These are phyloP conservation scores for Gallinago media DNA, from an alignment of 2,113 vertebrate genomes.

Conservation along the genomic window DNA sequence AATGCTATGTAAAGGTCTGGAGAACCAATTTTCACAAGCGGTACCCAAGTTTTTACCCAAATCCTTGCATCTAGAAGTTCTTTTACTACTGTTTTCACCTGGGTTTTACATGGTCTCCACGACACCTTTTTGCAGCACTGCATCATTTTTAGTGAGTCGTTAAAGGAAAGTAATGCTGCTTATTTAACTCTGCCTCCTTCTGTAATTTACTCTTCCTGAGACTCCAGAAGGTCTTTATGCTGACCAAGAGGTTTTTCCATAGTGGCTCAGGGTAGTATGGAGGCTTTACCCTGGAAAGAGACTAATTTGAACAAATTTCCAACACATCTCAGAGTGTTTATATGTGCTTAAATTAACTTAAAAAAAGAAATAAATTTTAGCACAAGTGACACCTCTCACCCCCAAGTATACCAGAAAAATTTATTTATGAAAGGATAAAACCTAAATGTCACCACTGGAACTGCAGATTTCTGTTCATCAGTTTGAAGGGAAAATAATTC, in stretches of 20 bases:
- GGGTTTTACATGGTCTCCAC: background rate
- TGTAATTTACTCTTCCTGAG: background rate
- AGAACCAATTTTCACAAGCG: background rate
- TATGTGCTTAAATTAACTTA: background rate
- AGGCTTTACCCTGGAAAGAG: background rate
- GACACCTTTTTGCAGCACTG: background rate
- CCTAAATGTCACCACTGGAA: background rate
- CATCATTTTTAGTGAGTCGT: background rate
- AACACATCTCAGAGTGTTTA: background rate
- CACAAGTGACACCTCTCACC: background rate
- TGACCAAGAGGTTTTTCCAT: background rate
- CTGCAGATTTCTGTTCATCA: background rate
- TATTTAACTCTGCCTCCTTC: background rate
- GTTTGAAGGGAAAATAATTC: background rate
- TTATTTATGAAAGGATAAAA: background rate
- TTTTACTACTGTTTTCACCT: background rate
- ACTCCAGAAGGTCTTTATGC: background rate
- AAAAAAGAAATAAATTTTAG: background rate
- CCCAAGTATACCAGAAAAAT: background rate
- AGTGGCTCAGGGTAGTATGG: background rate
- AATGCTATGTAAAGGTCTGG: background rate
- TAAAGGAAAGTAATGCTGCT: background rate
- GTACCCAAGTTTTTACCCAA: background rate
- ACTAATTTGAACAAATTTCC: background rate
- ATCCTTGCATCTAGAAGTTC: background rate